phyloP scores from a whole-genome alignment of 1,140 invertebrate genomes.

The Scaptomyza montana region DNA sequence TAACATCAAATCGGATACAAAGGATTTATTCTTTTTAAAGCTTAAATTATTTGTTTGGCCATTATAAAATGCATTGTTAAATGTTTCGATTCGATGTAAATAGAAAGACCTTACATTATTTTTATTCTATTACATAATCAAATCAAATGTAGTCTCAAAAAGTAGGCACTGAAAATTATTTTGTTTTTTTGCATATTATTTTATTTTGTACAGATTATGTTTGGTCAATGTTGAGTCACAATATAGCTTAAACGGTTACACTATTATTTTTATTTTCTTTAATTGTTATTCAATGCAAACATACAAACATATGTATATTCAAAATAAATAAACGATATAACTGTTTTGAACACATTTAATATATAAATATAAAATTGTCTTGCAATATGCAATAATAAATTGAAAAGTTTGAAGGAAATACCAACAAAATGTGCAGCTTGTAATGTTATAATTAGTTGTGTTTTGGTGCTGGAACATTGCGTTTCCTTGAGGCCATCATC shows the following conservation, averaged over 20 bases:
- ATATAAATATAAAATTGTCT: no score
- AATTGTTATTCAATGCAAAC: constrained; percentile 30
- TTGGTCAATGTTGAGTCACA: constrained; percentile 20
- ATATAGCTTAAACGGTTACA: constrained; percentile 12
- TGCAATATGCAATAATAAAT: no score
- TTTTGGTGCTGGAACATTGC: no score
- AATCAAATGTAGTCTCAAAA: neutral
- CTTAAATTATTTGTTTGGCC: no score
- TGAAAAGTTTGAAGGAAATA: no score
- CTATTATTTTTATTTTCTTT: constrained; percentile 14
- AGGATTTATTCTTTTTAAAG: no score
- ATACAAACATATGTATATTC: constrained; percentile 5
- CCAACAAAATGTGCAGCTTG: no score
- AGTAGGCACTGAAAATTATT: neutral
- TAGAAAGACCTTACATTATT: neutral
- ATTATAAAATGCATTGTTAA: no score
- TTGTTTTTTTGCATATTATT: neutral
- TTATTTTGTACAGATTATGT: constrained; percentile 12
- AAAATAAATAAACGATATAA: constrained; percentile 12
- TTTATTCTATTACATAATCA: neutral
- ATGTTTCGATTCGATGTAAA: no score
- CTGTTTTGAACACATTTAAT: constrained; percentile 12
- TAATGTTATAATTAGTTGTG: no score
- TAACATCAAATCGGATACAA: neutral
- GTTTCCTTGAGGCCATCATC: no score